These are phyloP conservation scores for Halictus quadricinctus DNA, from an alignment of 2,888 invertebrate genomes.

Conservation along the genomic window DNA sequence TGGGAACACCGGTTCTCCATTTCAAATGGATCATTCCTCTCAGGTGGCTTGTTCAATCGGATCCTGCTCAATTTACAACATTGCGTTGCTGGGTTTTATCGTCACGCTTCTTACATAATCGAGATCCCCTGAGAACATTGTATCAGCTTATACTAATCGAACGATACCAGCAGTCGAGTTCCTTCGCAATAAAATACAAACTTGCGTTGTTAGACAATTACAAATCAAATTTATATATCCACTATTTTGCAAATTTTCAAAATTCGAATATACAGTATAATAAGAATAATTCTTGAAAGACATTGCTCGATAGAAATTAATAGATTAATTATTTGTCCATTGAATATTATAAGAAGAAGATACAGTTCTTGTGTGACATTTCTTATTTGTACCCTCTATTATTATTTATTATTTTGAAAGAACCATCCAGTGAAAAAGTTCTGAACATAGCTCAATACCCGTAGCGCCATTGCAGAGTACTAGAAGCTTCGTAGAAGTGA, in stretches of 20 bases:
- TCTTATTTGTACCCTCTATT: no score
- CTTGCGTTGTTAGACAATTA: not conserved
- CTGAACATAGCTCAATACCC: not conserved
- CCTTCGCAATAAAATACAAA: not conserved
- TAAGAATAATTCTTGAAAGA: no score
- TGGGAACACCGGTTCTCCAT: conserved; percentile 1
- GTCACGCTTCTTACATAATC: not conserved
- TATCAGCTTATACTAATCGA: not conserved
- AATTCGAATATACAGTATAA: no score
- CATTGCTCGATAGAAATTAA: no score
- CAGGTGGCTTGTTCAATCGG: not conserved
- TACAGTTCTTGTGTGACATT: no score
- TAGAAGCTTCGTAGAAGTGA: not conserved
- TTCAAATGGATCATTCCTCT: conserved; percentile 26
- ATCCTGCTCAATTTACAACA: not conserved
- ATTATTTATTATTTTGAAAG: not conserved
- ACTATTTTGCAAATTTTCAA: no score
- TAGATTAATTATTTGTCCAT: no score
- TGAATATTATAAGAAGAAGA: no score
- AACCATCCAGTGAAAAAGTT: not conserved
- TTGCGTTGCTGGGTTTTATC: not conserved
- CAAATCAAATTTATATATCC: not conserved
- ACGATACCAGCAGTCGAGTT: not conserved
- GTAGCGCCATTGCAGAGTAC: not conserved
- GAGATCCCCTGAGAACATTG: not conserved